Conservation (phyloP, 2,113 vertebrate genomes). For the Tamias sibiricus region DNA sequence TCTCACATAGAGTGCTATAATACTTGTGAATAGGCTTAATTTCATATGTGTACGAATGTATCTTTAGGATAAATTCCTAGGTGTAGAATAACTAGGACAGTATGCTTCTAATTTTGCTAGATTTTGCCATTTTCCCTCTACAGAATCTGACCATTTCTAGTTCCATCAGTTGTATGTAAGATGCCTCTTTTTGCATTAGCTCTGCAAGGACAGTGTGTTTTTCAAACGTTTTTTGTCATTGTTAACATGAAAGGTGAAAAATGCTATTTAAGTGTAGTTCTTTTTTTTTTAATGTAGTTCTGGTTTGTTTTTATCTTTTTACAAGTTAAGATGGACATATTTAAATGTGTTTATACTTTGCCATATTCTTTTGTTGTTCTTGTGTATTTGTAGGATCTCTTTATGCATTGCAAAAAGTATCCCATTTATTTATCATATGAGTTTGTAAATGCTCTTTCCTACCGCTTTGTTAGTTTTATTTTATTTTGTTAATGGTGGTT, state of each 20-base stretch:
- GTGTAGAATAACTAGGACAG: neutral
- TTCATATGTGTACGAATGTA: neutral
- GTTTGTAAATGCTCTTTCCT: neutral
- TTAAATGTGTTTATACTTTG: neutral
- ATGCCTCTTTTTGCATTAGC: neutral
- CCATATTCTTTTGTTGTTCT: neutral
- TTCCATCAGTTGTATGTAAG: neutral
- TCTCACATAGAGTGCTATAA: neutral
- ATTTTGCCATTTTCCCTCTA: constrained; percentile 7
- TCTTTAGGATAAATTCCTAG: neutral
- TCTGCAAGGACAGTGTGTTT: neutral
- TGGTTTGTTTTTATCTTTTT: constrained; percentile 36
- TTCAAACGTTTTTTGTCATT: neutral
- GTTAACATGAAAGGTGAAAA: neutral
- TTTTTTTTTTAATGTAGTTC: neutral
- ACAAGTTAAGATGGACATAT: neutral
- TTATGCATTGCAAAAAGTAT: neutral
- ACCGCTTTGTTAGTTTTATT: neutral
- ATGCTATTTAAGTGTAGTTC: neutral
- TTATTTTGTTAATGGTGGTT: neutral
- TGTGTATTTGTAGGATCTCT: neutral
- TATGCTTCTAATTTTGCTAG: neutral
- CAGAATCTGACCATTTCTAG: neutral
- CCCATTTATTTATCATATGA: constrained; percentile 1
- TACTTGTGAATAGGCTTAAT: constrained; percentile 11